Percentiles rank a stretch among this genome's conserved stretches.
These are phyloP conservation scores for Rissa tridactyla DNA, from an alignment of 2,113 vertebrate species.

Conservation along the genomic window DNA sequence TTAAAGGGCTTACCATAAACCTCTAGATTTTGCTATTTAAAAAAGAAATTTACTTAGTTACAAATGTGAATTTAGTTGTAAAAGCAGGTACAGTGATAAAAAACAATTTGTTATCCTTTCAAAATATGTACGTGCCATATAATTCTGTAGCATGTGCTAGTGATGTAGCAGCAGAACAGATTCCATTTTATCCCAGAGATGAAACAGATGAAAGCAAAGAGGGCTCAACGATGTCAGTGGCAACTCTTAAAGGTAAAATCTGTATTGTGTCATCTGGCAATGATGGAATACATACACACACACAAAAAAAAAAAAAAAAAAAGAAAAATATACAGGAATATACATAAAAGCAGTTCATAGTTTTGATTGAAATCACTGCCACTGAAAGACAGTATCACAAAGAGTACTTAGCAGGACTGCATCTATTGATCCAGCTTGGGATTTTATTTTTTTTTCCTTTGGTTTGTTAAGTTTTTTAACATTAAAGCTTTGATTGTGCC, in stretches of 20 bases:
- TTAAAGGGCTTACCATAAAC: neutral
- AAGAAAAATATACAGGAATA: neutral
- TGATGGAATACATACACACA: neutral
- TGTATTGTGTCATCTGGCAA: neutral
- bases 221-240: neutral
- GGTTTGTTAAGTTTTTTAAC: neutral
- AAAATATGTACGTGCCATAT: neutral
- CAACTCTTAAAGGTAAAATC: neutral
- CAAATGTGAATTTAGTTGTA: neutral
- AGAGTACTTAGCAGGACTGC: neutral
- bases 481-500: neutral
- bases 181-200: neutral
- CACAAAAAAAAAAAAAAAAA: neutral
- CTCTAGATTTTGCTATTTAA: neutral
- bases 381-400: neutral
- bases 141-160: neutral
- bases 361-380: neutral
- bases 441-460: neutral
- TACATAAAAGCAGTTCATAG: neutral
- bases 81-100: neutral
- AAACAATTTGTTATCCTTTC: neutral
- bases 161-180: neutral
- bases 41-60: neutral
- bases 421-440: neutral
- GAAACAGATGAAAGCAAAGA: neutral